Evolutionary conservation across 2,113 vertebrate genomes (phyloP).

Genomic region (Gallinago media): DNA sequence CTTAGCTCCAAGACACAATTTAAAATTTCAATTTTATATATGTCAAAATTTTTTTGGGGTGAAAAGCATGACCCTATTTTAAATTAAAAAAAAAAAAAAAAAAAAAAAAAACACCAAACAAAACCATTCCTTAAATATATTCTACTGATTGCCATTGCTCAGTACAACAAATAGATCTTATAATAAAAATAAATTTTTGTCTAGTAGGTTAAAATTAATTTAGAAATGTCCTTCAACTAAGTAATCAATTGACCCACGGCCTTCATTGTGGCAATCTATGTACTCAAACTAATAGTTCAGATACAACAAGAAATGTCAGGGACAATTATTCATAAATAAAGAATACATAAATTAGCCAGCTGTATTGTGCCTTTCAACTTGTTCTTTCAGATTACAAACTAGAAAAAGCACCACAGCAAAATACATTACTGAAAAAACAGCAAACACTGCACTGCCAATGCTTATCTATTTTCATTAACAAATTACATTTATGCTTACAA

Average conservation of each 20-base stretch:
- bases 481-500: background rate
- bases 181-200: background rate
- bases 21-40: background rate
- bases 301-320: background rate
- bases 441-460: background rate
- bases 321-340: background rate
- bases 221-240: background rate
- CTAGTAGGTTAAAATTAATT: background rate
- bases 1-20: background rate
- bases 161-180: background rate
- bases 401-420: background rate
- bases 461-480: background rate
- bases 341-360: background rate
- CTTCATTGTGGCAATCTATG: background rate
- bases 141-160: background rate
- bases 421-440: background rate
- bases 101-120: background rate
- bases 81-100: background rate
- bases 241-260: background rate
- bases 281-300: background rate
- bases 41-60: background rate
- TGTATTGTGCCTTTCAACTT: background rate
- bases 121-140: background rate
- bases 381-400: background rate
- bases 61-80: background rate